A percentile compares a stretch with the other conserved stretches of the same genome.
Evolutionary conservation across 2,797 vertebrate species (phyloP).

Genomic region (Myotis daubentonii): DNA sequence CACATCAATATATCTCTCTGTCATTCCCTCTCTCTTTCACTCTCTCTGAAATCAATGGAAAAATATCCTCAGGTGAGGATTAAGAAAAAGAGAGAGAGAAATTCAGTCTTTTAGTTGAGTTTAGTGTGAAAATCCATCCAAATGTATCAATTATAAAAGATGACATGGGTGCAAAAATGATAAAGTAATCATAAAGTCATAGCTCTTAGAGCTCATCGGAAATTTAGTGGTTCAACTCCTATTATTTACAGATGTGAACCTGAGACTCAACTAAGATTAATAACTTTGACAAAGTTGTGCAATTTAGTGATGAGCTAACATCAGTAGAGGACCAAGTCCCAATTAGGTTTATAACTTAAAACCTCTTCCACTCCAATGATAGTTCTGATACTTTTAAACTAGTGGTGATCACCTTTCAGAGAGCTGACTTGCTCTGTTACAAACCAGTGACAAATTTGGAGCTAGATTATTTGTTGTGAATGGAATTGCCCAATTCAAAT

Average conservation of each 20-base stretch:
- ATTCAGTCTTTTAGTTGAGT: neutral
- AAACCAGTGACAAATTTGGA: neutral
- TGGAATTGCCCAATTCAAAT: neutral
- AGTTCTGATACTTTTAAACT: neutral
- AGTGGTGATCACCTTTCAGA: neutral
- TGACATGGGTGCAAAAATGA: neutral
- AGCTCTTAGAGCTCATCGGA: constrained; percentile 4
- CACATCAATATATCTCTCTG: neutral
- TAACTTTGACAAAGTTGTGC: neutral
- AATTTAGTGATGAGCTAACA: neutral
- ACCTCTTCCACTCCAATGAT: neutral
- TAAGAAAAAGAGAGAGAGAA: neutral
- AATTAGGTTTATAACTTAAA: constrained; percentile 8
- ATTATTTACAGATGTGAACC: neutral
- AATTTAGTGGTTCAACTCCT: neutral
- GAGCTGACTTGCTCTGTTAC: neutral
- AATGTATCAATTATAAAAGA: constrained; percentile 4
- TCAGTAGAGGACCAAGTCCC: neutral
- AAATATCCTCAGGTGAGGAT: neutral
- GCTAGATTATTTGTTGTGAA: neutral
- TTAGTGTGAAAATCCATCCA: constrained; percentile 1
- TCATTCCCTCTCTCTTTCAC: neutral
- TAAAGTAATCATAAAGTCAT: neutral
- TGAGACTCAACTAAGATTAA: neutral
- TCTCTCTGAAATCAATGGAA: neutral